Conservation (phyloP, 2,888 invertebrate genomes). For the Eupithecia abbreviata region DNA sequence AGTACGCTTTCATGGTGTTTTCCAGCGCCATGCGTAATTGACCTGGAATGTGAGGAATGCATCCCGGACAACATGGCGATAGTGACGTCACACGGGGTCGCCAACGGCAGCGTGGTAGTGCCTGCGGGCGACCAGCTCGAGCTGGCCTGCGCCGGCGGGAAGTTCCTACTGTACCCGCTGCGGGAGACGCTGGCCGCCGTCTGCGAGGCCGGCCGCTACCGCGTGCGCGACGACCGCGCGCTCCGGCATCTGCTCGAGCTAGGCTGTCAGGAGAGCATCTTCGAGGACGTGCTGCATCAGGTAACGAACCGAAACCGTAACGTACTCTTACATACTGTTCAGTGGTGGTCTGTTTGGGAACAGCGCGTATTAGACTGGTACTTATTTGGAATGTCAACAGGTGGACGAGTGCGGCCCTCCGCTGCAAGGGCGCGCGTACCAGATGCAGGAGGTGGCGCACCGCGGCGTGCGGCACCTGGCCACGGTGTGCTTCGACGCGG, state of each 20-base stretch:
- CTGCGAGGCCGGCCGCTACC: conserved; percentile 68
- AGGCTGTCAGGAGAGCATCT: conserved; percentile 75
- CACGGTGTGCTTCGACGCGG: conserved; percentile 70
- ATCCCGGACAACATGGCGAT: conserved; percentile 76
- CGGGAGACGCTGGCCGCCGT: conserved; percentile 49
- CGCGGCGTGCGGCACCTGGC: conserved; percentile 63
- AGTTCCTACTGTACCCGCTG: conserved; percentile 67
- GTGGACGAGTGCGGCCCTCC: conserved; percentile 67
- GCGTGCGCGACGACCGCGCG: conserved; percentile 54
- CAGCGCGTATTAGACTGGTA: neutral
- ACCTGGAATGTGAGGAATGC: conserved; percentile 74
- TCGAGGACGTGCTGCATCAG: conserved; percentile 74
- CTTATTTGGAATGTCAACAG: conserved; percentile 44
- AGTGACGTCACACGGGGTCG: conserved; percentile 67
- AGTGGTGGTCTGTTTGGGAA: neutral
- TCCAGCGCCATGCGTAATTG: conserved; percentile 66
- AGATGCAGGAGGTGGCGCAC: conserved; percentile 45
- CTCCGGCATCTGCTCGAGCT: conserved; percentile 69
- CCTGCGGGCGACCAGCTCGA: conserved; percentile 59
- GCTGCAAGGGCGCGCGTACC: conserved; percentile 74
- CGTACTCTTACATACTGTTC: neutral
- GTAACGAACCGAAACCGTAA: conserved; percentile 44
- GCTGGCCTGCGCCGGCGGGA: conserved; percentile 68
- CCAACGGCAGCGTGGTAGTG: conserved; percentile 52
- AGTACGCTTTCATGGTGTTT: neutral